Conservation (phyloP, 2,113 vertebrate genomes). For the Trematomus loennbergii region DNA sequence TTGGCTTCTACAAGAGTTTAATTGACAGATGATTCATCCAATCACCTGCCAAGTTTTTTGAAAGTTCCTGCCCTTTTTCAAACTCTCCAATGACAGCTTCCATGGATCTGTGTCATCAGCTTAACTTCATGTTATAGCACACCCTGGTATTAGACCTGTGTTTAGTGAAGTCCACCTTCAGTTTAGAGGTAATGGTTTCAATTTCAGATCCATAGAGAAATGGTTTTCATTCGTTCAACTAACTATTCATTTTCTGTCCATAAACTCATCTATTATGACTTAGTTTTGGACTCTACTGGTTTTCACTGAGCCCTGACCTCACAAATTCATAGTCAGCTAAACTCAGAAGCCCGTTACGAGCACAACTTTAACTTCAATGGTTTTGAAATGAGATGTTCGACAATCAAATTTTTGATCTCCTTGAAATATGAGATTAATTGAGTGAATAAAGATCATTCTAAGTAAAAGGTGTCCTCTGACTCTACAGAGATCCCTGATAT, state of each 20-base stretch:
- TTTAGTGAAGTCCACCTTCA: no score
- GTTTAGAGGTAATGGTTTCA: no score
- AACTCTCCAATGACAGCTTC: no score
- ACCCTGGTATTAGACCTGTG: no score
- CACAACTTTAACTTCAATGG: not conserved
- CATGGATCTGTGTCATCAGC: no score
- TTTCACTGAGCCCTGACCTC: not conserved
- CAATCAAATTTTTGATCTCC: no score
- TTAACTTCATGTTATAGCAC: no score
- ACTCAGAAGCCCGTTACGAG: not conserved
- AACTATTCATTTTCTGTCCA: no score
- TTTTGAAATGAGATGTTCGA: not conserved
- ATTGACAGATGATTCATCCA: no score
- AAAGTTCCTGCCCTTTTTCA: no score
- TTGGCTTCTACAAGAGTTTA: no score
- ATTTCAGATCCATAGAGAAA: not conserved
- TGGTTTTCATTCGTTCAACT: not conserved
- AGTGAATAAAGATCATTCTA: not conserved
- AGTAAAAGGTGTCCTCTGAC: not conserved
- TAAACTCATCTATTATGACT: not conserved
- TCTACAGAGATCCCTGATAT: not conserved
- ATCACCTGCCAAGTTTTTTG: no score
- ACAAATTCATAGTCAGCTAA: not conserved
- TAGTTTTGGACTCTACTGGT: not conserved
- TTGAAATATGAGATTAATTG: not conserved